A percentile compares a stretch with the other conserved stretches of the same genome.
Conservation (phyloP, 2,113 vertebrate genomes). For the Phaethon lepturus region DNA sequence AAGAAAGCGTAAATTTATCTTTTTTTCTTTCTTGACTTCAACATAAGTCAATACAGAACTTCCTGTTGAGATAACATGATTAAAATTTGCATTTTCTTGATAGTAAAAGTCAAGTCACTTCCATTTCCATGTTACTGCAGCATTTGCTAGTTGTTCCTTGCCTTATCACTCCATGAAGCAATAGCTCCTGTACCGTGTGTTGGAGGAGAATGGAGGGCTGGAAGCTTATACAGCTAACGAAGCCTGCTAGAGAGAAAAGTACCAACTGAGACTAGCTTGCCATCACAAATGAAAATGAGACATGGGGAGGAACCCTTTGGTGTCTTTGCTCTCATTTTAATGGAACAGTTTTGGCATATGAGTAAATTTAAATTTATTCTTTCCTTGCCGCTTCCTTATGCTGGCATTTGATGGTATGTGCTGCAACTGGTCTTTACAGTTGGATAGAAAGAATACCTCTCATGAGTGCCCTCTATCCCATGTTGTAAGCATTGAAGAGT, state of each 20-base stretch:
- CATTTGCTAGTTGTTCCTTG: neutral
- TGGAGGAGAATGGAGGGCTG: neutral
- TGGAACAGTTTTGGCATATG: neutral
- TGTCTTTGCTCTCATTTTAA: neutral
- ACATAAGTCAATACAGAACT: neutral
- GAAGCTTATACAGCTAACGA: neutral
- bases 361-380: neutral
- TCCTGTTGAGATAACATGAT: neutral
- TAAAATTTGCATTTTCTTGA: neutral
- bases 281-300: neutral
- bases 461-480: fast-evolving
- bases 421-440: neutral
- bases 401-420: neutral
- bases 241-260: neutral
- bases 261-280: too few species aligned
- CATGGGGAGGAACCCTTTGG: neutral
- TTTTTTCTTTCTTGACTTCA: neutral
- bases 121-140: neutral
- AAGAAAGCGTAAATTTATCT: neutral
- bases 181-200: neutral
- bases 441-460: neutral
- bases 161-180: neutral
- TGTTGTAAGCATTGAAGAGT: neutral
- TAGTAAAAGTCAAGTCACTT: neutral
- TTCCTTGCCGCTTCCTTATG: neutral